Evolutionary conservation across 2,113 vertebrate species (phyloP), one percentile per base, ranked within the genome.

Genomic region (Hypanus sabinus): DNA sequence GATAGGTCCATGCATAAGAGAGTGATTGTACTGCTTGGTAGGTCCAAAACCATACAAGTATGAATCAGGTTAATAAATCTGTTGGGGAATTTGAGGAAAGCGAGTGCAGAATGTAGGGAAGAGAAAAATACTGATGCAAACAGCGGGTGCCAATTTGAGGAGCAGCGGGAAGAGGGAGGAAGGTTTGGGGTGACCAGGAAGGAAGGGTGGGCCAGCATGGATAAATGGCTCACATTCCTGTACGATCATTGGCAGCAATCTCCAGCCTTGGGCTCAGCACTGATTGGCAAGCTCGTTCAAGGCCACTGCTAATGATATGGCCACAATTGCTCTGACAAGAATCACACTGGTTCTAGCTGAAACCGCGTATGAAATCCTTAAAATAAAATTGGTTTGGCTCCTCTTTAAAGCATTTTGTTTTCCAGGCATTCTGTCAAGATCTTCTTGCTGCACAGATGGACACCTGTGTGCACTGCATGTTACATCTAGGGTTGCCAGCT

Each of bases 341-440:
- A 65, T 65, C 6, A 16, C 60, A 33, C 16, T 30, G 30, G 68
- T 57, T 87, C 33, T 14, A 11, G 46, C 36, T 46, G 65, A 70
- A 92, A 46, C 55, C n/a, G 38, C 22, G 3, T 62, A 27, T 71
- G 24, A 93, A 71, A 75, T 73, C 65, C 91, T 93, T 93, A 93
- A 93, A 38, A 22, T 93, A 71, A 93, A 73, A 73, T 38, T 93
- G 91, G 91, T 71, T 93, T 93, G 91, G 91, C 36, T 73, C 38
- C 90, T 93, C 55, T 92, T 93, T 93, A 93, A 93, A 73, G 60
- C 85, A 33, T 88, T 65, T 90, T 73, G 27, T 73, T 73, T 93
- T 93, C 36, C 91, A 93, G 90, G 68, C 70, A 93, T 75, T 38
- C 91, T 93, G 36, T 93, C 68, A 71, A 93, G 91, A 73, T 93